Base-by-base conservation (phyloP, 2,113 vertebrate species). In the Psophia crepitans region DNA sequence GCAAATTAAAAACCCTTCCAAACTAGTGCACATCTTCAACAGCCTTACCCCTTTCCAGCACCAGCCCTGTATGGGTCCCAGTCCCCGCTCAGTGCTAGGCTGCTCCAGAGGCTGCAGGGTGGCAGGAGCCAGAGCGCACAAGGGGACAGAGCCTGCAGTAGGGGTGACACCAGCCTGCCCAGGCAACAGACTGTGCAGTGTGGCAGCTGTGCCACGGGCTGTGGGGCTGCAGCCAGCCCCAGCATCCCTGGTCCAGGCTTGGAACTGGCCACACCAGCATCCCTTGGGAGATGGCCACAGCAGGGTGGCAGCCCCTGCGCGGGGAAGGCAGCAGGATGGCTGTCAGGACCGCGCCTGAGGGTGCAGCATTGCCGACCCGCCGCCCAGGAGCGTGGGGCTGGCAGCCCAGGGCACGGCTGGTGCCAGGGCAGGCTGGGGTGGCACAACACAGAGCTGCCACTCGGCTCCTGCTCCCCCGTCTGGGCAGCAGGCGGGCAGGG, bases 61-160 rank as follows among this genome's bases (percentile, higher is more conserved):
- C 11, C 69, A n/a, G 0, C 4, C 6, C 14, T 2, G 0, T 2
- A 7, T 1, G 1, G 5, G 5, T 2, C 48, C 51, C 12, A 4
- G 60, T 87, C 41, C 41, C 30, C 2, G 0, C 57, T 2, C 2
- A 5, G 24, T 58, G 26, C 60, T 60, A 73, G 48, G 49, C 41
- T 39, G 26, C 39, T 63, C 33, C 53, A 37, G 35, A 41, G 27
- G 32, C 63, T 58, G 35, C 33, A 26, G 73, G 21, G n/a, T 51
- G 23, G 26, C 66, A 43, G 35, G 14, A 74, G 22, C 26, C 48
- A 19, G 49, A 11, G 15, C 9, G 14, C 9, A 30, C 6, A 30
- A n/a, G 41, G 26, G 44, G n/a, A 65, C 7, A 8, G 49, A 63
- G 26, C 33, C 56, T 9, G 21, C 35, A 33, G 43, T 3, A 3